A percentile compares a stretch with the other conserved stretches of the same genome.
Conservation (phyloP, 2,113 vertebrate genomes). For the Ochotona princeps region DNA sequence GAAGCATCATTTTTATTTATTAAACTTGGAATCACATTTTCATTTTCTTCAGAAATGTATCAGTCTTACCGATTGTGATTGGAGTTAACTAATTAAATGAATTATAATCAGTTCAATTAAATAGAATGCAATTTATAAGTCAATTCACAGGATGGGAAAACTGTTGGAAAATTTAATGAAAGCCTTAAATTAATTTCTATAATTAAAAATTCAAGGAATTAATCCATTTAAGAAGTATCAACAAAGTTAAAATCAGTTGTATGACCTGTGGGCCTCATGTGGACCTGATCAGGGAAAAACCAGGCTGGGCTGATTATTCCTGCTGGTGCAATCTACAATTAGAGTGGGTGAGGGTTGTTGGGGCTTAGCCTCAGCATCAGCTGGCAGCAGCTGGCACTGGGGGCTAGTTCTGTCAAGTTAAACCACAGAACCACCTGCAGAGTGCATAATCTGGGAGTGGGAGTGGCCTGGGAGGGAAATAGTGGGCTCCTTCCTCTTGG, state of each 20-base stretch:
- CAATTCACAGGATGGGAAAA: neutral
- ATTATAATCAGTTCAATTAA: neutral
- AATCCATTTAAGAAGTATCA: neutral
- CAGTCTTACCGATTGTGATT: neutral
- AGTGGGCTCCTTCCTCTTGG: too few species aligned
- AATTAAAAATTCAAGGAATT: slow-evolving; percentile 11
- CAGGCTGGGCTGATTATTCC: too few species aligned
- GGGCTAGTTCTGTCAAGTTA: too few species aligned
- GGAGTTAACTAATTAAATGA: slow-evolving; percentile 28
- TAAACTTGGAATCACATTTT: slow-evolving; percentile 40
- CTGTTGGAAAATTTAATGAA: neutral
- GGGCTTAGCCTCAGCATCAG: too few species aligned
- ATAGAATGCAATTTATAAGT: slow-evolving; percentile 26
- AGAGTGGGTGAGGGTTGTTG: too few species aligned
- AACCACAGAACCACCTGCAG: too few species aligned
- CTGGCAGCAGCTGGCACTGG: too few species aligned
- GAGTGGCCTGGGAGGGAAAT: too few species aligned
- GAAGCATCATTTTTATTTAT: neutral
- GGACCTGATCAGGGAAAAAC: too few species aligned
- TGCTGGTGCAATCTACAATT: too few species aligned
- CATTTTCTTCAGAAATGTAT: slow-evolving; percentile 11
- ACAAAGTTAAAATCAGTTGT: neutral
- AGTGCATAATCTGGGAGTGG: too few species aligned
- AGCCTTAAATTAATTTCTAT: slow-evolving; percentile 26
- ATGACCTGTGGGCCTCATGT: too few species aligned